Evolutionary conservation across 2,797 vertebrate species (phyloP).

Genomic region (Hafferia zeledoni): DNA sequence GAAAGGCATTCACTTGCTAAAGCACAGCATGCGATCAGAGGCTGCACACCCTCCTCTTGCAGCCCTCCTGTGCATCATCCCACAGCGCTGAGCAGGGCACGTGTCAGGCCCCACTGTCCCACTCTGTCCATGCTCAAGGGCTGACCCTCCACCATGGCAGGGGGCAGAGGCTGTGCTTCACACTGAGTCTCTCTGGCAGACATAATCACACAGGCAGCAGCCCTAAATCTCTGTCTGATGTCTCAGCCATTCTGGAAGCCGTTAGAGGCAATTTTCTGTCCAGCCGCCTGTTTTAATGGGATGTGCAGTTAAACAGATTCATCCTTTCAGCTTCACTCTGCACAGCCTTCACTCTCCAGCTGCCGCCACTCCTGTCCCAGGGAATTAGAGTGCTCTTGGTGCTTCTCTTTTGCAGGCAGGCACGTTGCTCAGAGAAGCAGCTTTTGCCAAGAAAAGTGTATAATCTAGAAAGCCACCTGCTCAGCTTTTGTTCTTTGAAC

Average conservation of each 20-base stretch:
- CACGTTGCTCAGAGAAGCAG: not conserved
- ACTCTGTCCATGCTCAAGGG: not conserved
- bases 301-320: constrained; percentile 39
- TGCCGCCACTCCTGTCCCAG: not conserved
- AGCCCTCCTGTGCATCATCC: rapidly evolving
- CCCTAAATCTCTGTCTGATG: not conserved
- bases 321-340: constrained; percentile 39
- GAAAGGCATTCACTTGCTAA: not conserved
- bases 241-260: not conserved
- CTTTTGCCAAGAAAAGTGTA: constrained; percentile 30
- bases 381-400: not conserved
- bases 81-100: rapidly evolving
- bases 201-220: rapidly evolving
- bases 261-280: constrained; percentile 19
- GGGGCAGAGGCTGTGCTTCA: not conserved
- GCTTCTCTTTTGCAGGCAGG: not conserved
- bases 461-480: constrained; percentile 48
- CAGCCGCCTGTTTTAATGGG: not conserved
- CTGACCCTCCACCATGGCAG: not conserved
- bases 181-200: not conserved
- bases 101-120: rapidly evolving
- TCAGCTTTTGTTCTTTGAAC: not conserved
- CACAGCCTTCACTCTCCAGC: constrained; percentile 25
- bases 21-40: rapidly evolving
- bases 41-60: not conserved